These are phyloP conservation scores for Bucorvus abyssinicus DNA, from an alignment of 2,797 vertebrate genomes.

Conservation along the genomic window DNA sequence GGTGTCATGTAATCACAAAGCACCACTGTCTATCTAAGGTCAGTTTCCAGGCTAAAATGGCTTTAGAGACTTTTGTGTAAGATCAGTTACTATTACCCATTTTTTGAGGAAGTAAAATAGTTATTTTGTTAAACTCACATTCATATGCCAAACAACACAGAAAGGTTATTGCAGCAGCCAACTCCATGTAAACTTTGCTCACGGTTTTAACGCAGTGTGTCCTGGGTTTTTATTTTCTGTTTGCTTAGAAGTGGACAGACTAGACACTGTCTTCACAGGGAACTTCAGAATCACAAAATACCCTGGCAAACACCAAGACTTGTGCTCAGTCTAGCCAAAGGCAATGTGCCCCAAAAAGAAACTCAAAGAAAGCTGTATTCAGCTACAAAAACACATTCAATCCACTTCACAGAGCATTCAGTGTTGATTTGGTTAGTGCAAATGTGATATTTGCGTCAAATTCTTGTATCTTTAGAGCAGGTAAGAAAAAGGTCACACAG, in stretches of 20 bases:
- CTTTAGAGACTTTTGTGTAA: background rate
- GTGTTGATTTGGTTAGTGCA: constrained; percentile 48
- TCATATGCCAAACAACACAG: constrained; percentile 1
- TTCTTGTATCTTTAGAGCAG: constrained; percentile 36
- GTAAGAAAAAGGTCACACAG: constrained; percentile 47
- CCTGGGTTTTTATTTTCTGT: background rate
- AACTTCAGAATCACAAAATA: constrained; percentile 41
- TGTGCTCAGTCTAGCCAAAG: constrained; percentile 3
- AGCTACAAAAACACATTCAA: constrained; percentile 40
- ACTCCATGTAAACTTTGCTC: background rate
- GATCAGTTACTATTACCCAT: background rate
- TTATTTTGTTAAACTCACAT: background rate
- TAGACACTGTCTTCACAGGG: constrained; percentile 10
- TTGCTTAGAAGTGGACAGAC: constrained; percentile 28
- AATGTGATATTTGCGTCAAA: constrained; percentile 51
- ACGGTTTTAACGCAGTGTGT: background rate
- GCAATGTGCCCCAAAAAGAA: background rate
- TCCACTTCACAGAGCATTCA: constrained; percentile 49
- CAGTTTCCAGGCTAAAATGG: background rate
- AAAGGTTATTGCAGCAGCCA: background rate
- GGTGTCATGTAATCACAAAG: background rate
- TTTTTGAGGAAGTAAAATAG: background rate
- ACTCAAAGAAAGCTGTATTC: constrained; percentile 53
- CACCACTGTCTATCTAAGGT: background rate
- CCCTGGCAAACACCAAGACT: constrained; percentile 1